phyloP scores from a whole-genome alignment of 2,888 invertebrate species.

The Pyrochroa serraticornis region DNA sequence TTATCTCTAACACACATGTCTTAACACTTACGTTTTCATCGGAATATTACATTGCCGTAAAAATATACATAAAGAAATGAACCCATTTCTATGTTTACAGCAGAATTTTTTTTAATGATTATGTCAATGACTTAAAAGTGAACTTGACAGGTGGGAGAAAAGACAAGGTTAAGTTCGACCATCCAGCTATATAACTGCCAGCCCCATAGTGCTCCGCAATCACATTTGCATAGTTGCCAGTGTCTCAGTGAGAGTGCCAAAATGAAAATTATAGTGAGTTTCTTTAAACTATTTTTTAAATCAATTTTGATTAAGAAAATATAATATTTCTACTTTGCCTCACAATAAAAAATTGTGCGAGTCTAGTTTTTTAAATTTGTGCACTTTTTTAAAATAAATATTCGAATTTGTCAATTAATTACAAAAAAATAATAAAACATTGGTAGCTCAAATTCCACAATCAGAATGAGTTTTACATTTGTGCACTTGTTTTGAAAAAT shows the following conservation, averaged over 20 bases:
- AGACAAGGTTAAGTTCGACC: constrained; percentile 23
- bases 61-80: neutral
- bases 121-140: constrained; percentile 26
- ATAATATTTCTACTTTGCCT: too few species aligned
- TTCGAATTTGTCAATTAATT: too few species aligned
- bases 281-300: neutral
- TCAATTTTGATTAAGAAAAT: too few species aligned
- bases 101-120: constrained; percentile 20
- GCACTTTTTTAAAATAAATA: too few species aligned
- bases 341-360: too few species aligned
- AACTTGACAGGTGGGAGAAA: constrained; percentile 29
- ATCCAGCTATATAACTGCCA: constrained; percentile 13
- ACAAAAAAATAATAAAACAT: too few species aligned
- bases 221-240: constrained; percentile 1
- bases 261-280: constrained; percentile 17
- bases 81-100: constrained; percentile 7
- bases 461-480: too few species aligned
- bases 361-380: too few species aligned
- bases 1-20: constrained; percentile 15
- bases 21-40: constrained; percentile 1
- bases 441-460: too few species aligned
- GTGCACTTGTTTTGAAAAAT: too few species aligned
- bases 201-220: constrained; percentile 11
- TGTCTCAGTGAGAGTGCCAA: neutral
- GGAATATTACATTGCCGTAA: constrained; percentile 21